A percentile compares a stretch with the other conserved stretches of the same genome.
Conservation (phyloP, 2,888 invertebrate genomes). For the Drosophila neonasuta region DNA sequence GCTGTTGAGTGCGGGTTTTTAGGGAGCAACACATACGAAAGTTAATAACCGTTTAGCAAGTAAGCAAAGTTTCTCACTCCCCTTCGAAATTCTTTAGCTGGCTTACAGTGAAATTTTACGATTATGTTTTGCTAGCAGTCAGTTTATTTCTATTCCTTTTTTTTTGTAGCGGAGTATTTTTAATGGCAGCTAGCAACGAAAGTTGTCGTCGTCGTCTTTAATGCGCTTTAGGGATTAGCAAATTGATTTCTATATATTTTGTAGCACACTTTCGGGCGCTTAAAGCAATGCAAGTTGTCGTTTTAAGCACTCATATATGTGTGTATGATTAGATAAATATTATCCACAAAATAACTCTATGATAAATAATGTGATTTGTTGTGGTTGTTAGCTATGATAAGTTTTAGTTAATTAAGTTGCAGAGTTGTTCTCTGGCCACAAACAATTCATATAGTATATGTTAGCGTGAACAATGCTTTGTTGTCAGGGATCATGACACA, state of each 20-base stretch:
- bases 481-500: constrained; percentile 19
- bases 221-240: constrained; percentile 49
- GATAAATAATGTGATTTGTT: neutral
- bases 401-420: constrained; percentile 14
- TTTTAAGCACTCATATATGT: neutral
- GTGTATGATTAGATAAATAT: neutral
- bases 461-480: constrained; percentile 8
- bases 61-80: constrained; percentile 43
- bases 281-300: too few species aligned
- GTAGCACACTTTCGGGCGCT: constrained; percentile 11
- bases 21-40: constrained; percentile 63
- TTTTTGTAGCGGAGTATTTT: neutral
- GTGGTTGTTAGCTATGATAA: neutral
- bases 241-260: constrained; percentile 51
- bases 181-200: constrained; percentile 7
- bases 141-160: constrained; percentile 21
- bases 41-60: constrained; percentile 74
- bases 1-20: neutral
- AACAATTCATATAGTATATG: too few species aligned
- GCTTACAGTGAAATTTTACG: constrained; percentile 57
- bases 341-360: neutral
- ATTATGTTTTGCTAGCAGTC: constrained; percentile 58
- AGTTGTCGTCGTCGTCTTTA: neutral
- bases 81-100: constrained; percentile 38
- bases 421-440: neutral